Evolutionary conservation across 2,113 vertebrate genomes (phyloP).

Genomic region (Proterorhinus semilunaris): DNA sequence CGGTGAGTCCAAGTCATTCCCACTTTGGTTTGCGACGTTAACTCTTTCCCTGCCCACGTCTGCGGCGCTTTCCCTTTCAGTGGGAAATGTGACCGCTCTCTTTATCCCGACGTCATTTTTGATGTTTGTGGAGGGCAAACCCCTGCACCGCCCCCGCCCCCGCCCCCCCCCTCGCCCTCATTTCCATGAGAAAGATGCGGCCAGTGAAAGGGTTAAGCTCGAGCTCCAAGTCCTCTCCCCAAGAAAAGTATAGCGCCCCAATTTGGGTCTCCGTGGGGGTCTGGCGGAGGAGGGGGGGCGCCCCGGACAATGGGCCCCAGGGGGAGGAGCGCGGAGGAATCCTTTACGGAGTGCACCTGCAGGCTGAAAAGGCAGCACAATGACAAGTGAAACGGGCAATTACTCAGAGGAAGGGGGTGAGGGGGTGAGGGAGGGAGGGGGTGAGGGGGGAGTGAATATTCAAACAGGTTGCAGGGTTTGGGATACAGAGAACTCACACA

Average conservation of each 20-base stretch:
- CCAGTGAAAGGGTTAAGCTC: constrained; percentile 82
- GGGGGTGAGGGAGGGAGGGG: not conserved
- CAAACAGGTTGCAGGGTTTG: not conserved
- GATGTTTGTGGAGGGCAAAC: not conserved
- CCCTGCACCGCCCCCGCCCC: constrained; percentile 68
- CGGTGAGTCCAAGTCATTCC: too few relatives aligned
- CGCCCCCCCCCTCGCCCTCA: constrained; percentile 59
- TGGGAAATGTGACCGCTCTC: not conserved
- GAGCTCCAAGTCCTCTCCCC: constrained; percentile 58
- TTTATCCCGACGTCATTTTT: not conserved
- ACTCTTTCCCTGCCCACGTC: too few relatives aligned
- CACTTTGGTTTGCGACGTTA: too few relatives aligned
- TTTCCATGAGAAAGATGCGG: constrained; percentile 81
- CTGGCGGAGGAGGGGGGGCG: constrained; percentile 25
- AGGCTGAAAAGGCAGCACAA: constrained; percentile 80
- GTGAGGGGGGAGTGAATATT: not conserved
- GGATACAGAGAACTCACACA: too few relatives aligned
- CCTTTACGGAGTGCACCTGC: constrained; percentile 84
- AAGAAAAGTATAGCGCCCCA: constrained; percentile 54
- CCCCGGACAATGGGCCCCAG: constrained; percentile 72
- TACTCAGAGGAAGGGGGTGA: constrained; percentile 35
- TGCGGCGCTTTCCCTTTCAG: not conserved
- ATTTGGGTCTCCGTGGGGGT: constrained; percentile 62
- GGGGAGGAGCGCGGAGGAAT: constrained; percentile 75
- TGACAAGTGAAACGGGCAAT: constrained; percentile 81